A percentile compares a stretch with the other conserved stretches of the same genome.
Evolutionary conservation across 1,140 invertebrate species (phyloP).

Genomic region (Tigriopus japonicus): DNA sequence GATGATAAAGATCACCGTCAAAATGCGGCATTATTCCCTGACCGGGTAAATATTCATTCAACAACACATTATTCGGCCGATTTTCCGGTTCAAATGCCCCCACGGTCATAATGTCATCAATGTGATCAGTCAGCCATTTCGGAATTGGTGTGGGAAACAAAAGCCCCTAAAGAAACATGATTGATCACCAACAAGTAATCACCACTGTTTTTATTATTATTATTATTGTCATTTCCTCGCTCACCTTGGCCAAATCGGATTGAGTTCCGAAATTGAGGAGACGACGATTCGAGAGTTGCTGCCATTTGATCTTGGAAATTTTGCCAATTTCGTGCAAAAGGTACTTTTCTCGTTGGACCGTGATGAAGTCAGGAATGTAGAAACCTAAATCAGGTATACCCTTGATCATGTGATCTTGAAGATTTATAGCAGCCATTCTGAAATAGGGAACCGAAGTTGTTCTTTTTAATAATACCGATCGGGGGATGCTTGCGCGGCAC

Average conservation of each 20-base stretch:
- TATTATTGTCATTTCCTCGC: constrained; percentile 69
- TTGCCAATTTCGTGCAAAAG: constrained; percentile 45
- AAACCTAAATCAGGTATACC: constrained; percentile 29
- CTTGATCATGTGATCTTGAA: too few species aligned
- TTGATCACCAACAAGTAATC: too few species aligned
- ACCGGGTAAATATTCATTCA: constrained; percentile 84
- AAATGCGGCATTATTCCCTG: constrained; percentile 90
- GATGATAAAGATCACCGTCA: constrained; percentile 83
- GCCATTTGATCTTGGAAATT: constrained; percentile 88
- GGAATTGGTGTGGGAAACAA: background rate
- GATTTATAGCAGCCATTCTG: too few species aligned
- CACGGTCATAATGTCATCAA: constrained; percentile 48
- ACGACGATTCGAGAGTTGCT: constrained; percentile 64
- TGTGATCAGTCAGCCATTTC: constrained; percentile 56
- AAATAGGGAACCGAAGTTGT: too few species aligned
- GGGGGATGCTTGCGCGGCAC: too few species aligned
- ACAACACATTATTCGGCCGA: constrained; percentile 73
- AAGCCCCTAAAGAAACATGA: constrained; percentile 22
- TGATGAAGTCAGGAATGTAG: constrained; percentile 85
- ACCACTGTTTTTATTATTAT: too few species aligned
- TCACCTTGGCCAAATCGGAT: constrained; percentile 79
- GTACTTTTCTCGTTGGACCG: constrained; percentile 49
- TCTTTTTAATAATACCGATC: too few species aligned
- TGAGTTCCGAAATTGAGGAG: constrained; percentile 89
- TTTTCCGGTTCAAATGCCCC: constrained; percentile 49